phyloP scores from a whole-genome alignment of 2,797 vertebrate species.

The Gephyroberyx darwinii region DNA sequence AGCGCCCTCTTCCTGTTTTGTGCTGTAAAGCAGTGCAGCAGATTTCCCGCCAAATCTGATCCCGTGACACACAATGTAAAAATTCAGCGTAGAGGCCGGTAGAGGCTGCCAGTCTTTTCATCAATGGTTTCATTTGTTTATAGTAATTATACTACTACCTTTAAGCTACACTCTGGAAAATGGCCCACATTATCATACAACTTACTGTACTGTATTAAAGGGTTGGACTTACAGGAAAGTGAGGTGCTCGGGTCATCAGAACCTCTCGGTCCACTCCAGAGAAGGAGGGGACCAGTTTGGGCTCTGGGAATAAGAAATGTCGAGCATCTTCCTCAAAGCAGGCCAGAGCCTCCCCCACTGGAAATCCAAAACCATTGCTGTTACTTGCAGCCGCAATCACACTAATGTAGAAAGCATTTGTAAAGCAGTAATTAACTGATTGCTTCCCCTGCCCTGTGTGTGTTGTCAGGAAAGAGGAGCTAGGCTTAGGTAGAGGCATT shows the following conservation, averaged over 20 bases:
- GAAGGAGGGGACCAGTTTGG: conserved; percentile 79
- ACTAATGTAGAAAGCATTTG: background rate
- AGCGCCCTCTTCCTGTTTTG: too few relatives aligned
- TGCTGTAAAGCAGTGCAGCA: too few relatives aligned
- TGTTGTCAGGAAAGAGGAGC: background rate
- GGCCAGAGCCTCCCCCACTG: conserved; percentile 77
- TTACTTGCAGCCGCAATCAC: background rate
- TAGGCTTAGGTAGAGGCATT: background rate
- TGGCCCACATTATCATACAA: too few relatives aligned
- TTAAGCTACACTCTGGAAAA: too few relatives aligned
- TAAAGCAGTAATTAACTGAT: background rate
- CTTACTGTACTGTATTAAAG: too few relatives aligned
- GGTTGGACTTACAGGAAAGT: conserved; percentile 79
- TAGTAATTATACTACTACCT: too few relatives aligned
- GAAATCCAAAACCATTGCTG: conserved; percentile 9
- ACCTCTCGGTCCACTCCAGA: conserved; percentile 80
- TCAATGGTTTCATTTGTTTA: too few relatives aligned
- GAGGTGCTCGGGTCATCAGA: conserved; percentile 79
- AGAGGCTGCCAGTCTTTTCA: too few relatives aligned
- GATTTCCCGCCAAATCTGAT: too few relatives aligned
- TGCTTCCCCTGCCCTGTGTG: background rate
- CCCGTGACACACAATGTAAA: too few relatives aligned
- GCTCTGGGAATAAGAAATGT: conserved; percentile 85
- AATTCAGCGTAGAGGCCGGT: too few relatives aligned
- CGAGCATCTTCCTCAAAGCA: conserved; percentile 81